Evolutionary conservation across 2,113 vertebrate genomes (phyloP), one percentile per base, ranked within the genome.

Genomic region (Smithornis capensis): DNA sequence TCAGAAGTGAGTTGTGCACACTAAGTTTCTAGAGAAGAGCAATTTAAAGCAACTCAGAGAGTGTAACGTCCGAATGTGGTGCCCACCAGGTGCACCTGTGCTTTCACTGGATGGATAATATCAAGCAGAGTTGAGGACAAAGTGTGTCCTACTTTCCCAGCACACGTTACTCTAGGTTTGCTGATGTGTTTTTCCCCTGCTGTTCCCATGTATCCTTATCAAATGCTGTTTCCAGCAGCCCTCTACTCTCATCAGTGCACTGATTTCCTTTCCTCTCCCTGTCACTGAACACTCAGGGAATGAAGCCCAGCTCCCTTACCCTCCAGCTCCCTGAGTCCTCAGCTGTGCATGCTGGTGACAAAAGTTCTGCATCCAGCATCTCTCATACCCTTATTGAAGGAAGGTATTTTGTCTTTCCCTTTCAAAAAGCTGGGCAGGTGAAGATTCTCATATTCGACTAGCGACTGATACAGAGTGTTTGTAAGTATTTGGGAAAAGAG

Each of bases 121-220:
- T 21, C 25, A 29, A 55, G 69, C 6, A 35, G 13, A 31, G 22
- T 19, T 0, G 0, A 71, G 49, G 28, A 70, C 35, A 78, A 70
- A 80, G 42, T 9, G 50, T 2, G 44, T 80, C 38, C 67, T 96
- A 79, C 38, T 45, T 60, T 50, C 64, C 65, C 84, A 84, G n/a
- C 68, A 31, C 19, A 6, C 45, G 9, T 27, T 56, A 33, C 38
- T 71, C 79, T 35, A 44, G 38, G 31, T 29, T 62, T 87, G 82
- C 82, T 74, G 79, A 44, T 63, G 63, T 89, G 85, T 60, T 94
- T 92, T 96, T 22, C 35, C 49, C 73, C 28, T 64, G 44, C 80
- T 76, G 62, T 95, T 96, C 90, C 93, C 86, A 83, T 2, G 4
- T 55, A 52, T 29, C 40, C 49, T 96, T 95, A 88, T 90, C 88